These are phyloP conservation scores for Capromys pilorides DNA, from an alignment of 2,797 vertebrate genomes.

Conservation along the genomic window DNA sequence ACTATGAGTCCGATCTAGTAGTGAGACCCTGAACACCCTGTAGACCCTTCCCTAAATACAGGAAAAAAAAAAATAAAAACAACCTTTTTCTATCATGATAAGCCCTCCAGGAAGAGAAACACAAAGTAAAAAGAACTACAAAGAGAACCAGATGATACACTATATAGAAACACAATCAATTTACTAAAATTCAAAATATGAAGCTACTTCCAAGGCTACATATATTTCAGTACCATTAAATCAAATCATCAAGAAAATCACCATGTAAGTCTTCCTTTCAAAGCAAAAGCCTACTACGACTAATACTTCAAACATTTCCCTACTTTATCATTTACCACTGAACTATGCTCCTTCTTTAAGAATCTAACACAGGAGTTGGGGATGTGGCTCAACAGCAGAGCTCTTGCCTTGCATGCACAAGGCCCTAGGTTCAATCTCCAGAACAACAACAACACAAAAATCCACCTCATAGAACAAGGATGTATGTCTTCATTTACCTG, in stretches of 20 bases:
- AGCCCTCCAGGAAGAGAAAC: slow-evolving; percentile 16
- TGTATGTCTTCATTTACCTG: background rate
- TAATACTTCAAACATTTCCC: slow-evolving; percentile 3
- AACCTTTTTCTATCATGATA: slow-evolving; percentile 7
- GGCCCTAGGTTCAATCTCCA: background rate
- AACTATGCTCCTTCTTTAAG: background rate
- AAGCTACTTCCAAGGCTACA: slow-evolving; percentile 1
- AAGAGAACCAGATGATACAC: slow-evolving; percentile 2
- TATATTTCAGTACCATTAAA: background rate
- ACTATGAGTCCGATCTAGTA: too few relatives aligned
- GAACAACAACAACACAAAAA: background rate
- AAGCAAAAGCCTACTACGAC: background rate
- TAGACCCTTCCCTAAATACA: too few relatives aligned
- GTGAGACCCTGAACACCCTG: too few relatives aligned
- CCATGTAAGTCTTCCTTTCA: background rate
- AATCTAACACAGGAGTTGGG: background rate
- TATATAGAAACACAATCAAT: slow-evolving; percentile 20
- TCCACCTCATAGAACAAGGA: background rate
- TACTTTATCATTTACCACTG: background rate
- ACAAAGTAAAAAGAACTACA: background rate
- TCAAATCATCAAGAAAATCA: background rate
- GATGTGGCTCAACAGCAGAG: background rate
- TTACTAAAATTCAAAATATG: slow-evolving; percentile 11
- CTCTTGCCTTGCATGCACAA: background rate
- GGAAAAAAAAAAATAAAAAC: too few relatives aligned